Base-by-base conservation (phyloP, 2,888 invertebrate species). In the Zhuqinia jingwanae region DNA sequence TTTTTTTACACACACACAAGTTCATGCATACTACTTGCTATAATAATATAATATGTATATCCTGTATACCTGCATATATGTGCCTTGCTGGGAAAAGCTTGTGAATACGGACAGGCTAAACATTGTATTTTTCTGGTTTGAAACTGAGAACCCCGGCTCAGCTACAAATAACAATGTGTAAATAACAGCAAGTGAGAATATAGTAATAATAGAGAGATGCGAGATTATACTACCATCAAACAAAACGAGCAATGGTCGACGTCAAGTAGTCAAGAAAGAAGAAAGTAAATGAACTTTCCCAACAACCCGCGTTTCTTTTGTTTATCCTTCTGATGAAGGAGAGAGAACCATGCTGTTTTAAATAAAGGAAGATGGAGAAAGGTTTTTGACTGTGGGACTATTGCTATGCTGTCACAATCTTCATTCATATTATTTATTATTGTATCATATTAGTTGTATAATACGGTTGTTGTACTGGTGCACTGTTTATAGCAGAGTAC, bases 231-330 rank as follows among this genome's bases (percentile, higher is more conserved):
- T 6, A 8, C 36, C 36, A 36, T 3, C 8, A 36, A 36, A 36
- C n/a, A 36, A 36, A 36, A 36, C 36, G 36, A 8, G 8, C 36
- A n/a, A n/a, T n/a, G n/a, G 13, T 17, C 22, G 2, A 60, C 22
- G 56, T 10, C 58, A 58, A 58, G 11, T n/a, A n/a, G n/a, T n/a
- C n/a, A 30, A 42, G 20, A 20, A 45, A 68, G 20, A 68, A 70
- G 70, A 70, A 70, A 70, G 70, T 25, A 25, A 8, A 22, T 25
- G 25, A 25, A 47, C 70, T 47, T 45, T 70, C 70, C 25, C 15
- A 68, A 25, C 17, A 20, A 22, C 27, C 45, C 27, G n/a, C 25
- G 2, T 50, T 25, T 25, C n/a, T 50, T 50, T 25, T 68, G 45
- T 68, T 68, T 47, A 20, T 30, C 11, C 58, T 27, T 63, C 36